phyloP scores from a whole-genome alignment of 2,888 invertebrate genomes.

The Epirrhoe alternata region DNA sequence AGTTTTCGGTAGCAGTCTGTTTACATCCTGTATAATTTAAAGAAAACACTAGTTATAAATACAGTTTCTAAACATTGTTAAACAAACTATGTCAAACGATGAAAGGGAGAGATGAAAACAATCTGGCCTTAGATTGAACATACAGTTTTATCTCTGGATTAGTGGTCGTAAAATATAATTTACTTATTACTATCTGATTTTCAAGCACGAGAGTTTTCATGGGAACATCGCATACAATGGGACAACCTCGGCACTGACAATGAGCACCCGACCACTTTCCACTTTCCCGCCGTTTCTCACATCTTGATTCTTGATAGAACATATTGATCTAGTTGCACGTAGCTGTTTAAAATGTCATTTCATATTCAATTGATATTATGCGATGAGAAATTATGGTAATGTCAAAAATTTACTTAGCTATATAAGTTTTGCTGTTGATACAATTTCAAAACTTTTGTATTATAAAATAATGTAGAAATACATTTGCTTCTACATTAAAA shows the following conservation, averaged over 20 bases:
- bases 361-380: conserved; percentile 3
- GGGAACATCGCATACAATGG: conserved; percentile 60
- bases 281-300: conserved; percentile 78
- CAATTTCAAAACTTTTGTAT: not conserved
- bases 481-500: conserved; percentile 9
- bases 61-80: not conserved
- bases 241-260: conserved; percentile 77
- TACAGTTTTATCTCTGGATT: conserved; percentile 15
- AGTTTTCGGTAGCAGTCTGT: too few species aligned
- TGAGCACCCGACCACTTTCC: conserved; percentile 73
- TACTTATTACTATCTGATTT: conserved; percentile 39
- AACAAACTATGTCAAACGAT: not conserved
- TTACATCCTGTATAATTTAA: not conserved
- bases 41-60: not conserved
- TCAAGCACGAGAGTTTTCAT: conserved; percentile 59
- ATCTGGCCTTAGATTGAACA: not conserved
- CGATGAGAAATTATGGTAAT: not conserved
- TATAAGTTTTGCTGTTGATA: not conserved
- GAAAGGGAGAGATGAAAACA: not conserved
- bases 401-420: not conserved
- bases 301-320: conserved; percentile 53
- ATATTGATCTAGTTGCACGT: conserved; percentile 38
- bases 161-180: conserved; percentile 27
- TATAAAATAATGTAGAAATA: conserved; percentile 2
- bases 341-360: conserved; percentile 30